phyloP scores from a whole-genome alignment of 2,888 invertebrate species.

The Heterodera filipjevi region DNA sequence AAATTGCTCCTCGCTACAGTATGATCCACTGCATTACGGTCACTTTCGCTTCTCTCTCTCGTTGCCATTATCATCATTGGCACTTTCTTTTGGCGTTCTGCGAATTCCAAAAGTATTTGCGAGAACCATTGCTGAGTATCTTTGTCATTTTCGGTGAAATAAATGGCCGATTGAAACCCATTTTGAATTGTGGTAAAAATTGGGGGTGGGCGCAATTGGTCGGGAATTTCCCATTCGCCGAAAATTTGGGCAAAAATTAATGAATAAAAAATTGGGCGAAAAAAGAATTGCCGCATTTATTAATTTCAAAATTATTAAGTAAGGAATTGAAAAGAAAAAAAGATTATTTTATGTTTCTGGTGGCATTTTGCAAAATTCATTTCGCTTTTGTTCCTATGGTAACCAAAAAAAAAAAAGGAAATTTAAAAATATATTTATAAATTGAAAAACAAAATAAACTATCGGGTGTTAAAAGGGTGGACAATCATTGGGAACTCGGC shows the following conservation, averaged over 20 bases:
- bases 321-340: too few species aligned
- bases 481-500: too few species aligned
- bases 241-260: not conserved
- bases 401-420: not conserved
- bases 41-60: not conserved
- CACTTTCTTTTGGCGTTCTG: not conserved
- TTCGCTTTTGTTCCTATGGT: not conserved
- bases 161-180: not conserved
- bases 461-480: too few species aligned
- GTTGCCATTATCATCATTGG: not conserved
- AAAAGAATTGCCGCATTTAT: not conserved
- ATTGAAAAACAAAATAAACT: not conserved
- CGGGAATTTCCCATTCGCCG: slow-evolving; percentile 8
- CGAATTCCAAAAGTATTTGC: not conserved
- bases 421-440: not conserved
- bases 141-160: not conserved
- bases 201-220: not conserved
- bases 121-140: not conserved
- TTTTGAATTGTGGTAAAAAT: not conserved
- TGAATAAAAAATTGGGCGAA: not conserved
- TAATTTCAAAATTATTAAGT: not conserved
- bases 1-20: not conserved
- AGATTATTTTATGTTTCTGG: not conserved
- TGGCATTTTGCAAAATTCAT: too few species aligned
- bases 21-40: not conserved